Evolutionary conservation across 2,113 vertebrate genomes (phyloP), one percentile per base, ranked within the genome.

Genomic region (Cynoglossus semilaevis): DNA sequence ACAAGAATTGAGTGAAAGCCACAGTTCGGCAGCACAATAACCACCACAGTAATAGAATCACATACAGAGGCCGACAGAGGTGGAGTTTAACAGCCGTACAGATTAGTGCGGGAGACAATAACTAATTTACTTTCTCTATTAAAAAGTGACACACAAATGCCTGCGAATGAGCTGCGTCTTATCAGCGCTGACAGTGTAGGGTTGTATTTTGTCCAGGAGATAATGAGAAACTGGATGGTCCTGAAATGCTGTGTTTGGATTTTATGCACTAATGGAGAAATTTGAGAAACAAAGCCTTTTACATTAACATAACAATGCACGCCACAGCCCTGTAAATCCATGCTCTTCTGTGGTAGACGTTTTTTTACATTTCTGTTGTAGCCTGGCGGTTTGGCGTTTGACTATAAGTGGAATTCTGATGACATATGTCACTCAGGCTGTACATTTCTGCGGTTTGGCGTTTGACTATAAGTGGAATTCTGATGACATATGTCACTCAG

Each of bases 101-200:
- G 70, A 83, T 86, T 82, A 70, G 49, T 67, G 62, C 46, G 48
- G 58, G 62, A 77, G 74, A 88, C 85, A 84, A 83, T 85, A 70
- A 76, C 81, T 67, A 57, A 74, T 73, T 75, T 19, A 64, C 37
- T 58, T 46, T 66, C 54, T 53, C 67, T 56, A 66, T 81, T 71
- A 75, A 84, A 80, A 75, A 51, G 53, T 63, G 61, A 63, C 41
- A 57, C 65, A 35, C 51, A 66, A 72, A 70, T 63, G 57, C 40
- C 55, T 4, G 35, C 61, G 17, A 38, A 75, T 68, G 50, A 22
- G 52, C 3, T 51, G 22, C 46, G 71, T 81, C 80, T 85, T 88
- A 85, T 86, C 82, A 72, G 77, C 2, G 0, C 71, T 16, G 58
- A 61, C 79, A 79, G 58, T 45, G 83, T 70, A 56, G 16, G 36